phyloP scores from a whole-genome alignment of 2,797 vertebrate species.

The Muscicapa striata region DNA sequence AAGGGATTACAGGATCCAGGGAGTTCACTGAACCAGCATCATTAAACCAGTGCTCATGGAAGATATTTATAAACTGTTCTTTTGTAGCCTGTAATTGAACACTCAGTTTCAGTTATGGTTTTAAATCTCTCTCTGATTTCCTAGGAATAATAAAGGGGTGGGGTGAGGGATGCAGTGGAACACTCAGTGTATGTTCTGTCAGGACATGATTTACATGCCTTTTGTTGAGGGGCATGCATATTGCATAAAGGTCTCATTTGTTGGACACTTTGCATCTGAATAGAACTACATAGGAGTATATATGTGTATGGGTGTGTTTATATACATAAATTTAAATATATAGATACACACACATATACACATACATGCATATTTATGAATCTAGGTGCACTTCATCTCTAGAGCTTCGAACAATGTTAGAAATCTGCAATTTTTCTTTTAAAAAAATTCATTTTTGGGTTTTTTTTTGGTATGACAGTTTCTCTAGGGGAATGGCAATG shows the following conservation, averaged over 20 bases:
- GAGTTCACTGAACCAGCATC: neutral
- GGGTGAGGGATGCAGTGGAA: neutral
- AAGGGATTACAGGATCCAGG: slow-evolving; percentile 37
- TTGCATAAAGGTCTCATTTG: neutral
- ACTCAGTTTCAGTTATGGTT: neutral
- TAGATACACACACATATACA: too few species aligned
- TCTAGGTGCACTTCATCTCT: neutral
- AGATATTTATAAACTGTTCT: slow-evolving; percentile 44
- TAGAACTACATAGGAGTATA: neutral
- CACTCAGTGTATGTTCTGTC: neutral
- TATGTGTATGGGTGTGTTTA: neutral
- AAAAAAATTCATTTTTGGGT: rapidly evolving
- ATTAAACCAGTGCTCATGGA: neutral
- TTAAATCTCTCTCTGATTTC: neutral
- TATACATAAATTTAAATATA: neutral
- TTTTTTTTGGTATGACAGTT: neutral
- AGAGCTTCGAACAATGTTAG: neutral
- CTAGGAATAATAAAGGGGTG: neutral
- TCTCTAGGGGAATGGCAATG: neutral
- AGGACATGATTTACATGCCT: neutral
- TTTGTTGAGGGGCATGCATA: neutral
- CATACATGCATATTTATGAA: neutral
- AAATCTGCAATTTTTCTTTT: neutral
- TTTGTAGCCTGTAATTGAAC: neutral
- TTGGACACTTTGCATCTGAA: neutral